These are phyloP conservation scores for Leptopilina syphax DNA, from an alignment of 2,888 invertebrate species.

Conservation along the genomic window DNA sequence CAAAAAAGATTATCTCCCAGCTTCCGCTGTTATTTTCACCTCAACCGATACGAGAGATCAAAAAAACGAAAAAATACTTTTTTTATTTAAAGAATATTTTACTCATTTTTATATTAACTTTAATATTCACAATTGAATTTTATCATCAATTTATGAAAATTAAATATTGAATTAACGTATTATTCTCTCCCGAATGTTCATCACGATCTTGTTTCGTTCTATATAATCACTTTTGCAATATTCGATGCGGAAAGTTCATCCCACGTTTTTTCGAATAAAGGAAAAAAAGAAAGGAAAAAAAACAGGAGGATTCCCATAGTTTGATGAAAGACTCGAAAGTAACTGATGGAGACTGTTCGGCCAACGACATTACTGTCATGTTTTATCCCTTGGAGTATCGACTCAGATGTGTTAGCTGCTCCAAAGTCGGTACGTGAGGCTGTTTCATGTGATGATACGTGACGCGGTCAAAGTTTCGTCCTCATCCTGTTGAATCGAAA, in stretches of 20 bases:
- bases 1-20: slow-evolving; percentile 37
- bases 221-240: slow-evolving; percentile 31
- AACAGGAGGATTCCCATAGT: background rate
- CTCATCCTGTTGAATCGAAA: slow-evolving; percentile 21
- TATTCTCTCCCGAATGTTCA: slow-evolving; percentile 18
- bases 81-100: background rate
- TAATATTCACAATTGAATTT: too few relatives aligned
- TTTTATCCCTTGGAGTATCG: slow-evolving; percentile 14
- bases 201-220: slow-evolving; percentile 26
- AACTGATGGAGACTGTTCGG: slow-evolving; percentile 11
- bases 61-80: background rate
- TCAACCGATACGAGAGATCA: background rate
- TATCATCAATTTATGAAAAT: too few relatives aligned
- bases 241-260: slow-evolving; percentile 22
- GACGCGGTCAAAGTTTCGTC: slow-evolving; percentile 53
- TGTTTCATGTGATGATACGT: slow-evolving; percentile 53
- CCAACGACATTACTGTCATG: slow-evolving; percentile 35
- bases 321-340: background rate
- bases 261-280: slow-evolving; percentile 1
- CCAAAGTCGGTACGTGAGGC: slow-evolving; percentile 35
- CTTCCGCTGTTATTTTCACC: slow-evolving; percentile 31
- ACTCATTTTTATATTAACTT: too few relatives aligned
- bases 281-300: slow-evolving; percentile 14
- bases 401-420: slow-evolving; percentile 21
- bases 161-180: too few relatives aligned